A percentile compares a stretch with the other conserved stretches of the same genome.
Conservation (phyloP, 2,113 vertebrate genomes). For the Electrona antarctica region DNA sequence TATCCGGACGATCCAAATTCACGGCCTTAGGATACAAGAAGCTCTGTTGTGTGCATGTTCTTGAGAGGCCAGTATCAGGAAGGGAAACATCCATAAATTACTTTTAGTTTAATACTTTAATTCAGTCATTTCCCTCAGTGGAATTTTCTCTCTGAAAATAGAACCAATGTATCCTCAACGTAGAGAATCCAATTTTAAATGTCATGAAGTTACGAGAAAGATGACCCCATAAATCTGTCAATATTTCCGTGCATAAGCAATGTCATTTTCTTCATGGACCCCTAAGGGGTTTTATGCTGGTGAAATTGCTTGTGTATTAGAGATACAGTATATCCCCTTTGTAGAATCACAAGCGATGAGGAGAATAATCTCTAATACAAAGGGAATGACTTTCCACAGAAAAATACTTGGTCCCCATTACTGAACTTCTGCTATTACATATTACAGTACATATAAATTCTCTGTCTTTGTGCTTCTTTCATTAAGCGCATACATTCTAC, state of each 20-base stretch:
- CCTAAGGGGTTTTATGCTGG: constrained; percentile 5
- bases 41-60: constrained; percentile 12
- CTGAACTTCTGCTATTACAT: constrained; percentile 15
- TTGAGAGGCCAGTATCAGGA: constrained; percentile 1
- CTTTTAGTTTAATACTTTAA: constrained; percentile 26
- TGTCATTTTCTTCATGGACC: constrained; percentile 22
- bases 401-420: constrained; percentile 40
- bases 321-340: not conserved
- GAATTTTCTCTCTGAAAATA: constrained; percentile 1
- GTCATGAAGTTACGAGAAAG: constrained; percentile 16
- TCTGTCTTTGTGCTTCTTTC: constrained; percentile 35
- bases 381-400: constrained; percentile 19
- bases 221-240: not conserved
- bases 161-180: not conserved
- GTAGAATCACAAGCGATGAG: constrained; percentile 9
- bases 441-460: constrained; percentile 21
- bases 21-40: constrained; percentile 11
- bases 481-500: constrained; percentile 42
- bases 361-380: constrained; percentile 13
- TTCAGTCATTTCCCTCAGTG: constrained; percentile 9
- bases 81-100: constrained; percentile 25
- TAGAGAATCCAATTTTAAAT: constrained; percentile 14
- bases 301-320: constrained; percentile 1
- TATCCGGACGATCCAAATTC: constrained; percentile 5
- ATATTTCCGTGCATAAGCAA: constrained; percentile 26